Percentiles rank a stretch among this genome's conserved stretches.
These are phyloP conservation scores for Okamejei kenojei DNA, from an alignment of 2,797 vertebrate genomes.

Conservation along the genomic window DNA sequence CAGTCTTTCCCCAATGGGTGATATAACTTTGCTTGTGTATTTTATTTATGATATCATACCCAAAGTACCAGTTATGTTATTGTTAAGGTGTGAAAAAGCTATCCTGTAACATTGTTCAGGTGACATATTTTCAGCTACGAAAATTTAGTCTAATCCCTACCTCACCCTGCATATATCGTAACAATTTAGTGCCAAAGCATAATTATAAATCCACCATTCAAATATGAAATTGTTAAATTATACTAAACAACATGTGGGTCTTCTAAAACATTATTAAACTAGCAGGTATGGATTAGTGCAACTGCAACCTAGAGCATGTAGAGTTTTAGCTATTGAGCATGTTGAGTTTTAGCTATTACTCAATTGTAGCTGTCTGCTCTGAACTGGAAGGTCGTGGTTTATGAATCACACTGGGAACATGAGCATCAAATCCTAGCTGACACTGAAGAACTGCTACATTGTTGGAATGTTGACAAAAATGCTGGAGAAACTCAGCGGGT, in stretches of 20 bases:
- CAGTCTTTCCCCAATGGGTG: not conserved
- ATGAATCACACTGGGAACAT: not conserved
- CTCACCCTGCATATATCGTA: not conserved
- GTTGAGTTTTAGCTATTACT: not conserved
- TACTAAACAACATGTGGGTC: not conserved
- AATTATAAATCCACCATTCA: not conserved
- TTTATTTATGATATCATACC: not conserved
- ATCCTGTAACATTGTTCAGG: not conserved
- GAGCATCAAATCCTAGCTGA: not conserved
- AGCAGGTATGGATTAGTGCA: not conserved
- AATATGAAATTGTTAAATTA: not conserved
- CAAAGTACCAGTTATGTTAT: not conserved
- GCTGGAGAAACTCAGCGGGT: too few species aligned
- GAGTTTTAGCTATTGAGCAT: not conserved
- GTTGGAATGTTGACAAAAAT: too few species aligned
- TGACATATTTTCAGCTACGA: not conserved
- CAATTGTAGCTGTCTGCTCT: not conserved
- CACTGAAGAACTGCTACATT: too few species aligned
- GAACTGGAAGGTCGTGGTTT: not conserved
- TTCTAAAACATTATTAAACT: not conserved
- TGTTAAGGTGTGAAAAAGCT: not conserved
- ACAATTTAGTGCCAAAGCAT: not conserved
- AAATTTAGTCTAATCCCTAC: not conserved
- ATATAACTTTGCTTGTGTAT: not conserved
- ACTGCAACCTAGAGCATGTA: not conserved